phyloP scores from a whole-genome alignment of 1,140 invertebrate species.

The Heliconius hewitsoni region DNA sequence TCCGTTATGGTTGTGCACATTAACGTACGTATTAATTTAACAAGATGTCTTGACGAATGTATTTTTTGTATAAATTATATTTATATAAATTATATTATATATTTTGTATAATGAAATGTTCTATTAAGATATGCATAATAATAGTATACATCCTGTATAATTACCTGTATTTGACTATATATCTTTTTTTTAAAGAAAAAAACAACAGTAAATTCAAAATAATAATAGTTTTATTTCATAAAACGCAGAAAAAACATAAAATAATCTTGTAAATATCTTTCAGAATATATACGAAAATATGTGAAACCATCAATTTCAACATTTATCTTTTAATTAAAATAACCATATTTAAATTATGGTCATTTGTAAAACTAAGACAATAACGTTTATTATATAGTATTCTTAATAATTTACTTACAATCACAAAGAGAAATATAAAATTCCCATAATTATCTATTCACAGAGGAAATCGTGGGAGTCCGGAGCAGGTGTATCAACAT shows the following conservation, averaged over 20 bases:
- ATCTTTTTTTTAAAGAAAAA: too few relatives aligned
- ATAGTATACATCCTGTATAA: too few relatives aligned
- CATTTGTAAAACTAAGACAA: neutral
- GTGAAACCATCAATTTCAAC: neutral
- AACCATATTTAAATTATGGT: neutral
- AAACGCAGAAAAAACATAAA: too few relatives aligned
- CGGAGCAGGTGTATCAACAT: conserved; percentile 30
- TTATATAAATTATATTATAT: too few relatives aligned
- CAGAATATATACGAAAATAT: too few relatives aligned
- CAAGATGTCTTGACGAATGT: neutral
- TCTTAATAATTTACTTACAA: conserved; percentile 12
- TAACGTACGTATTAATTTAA: neutral
- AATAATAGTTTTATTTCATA: too few relatives aligned
- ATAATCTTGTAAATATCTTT: too few relatives aligned
- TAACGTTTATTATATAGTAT: conserved; percentile 20
- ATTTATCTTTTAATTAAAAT: neutral
- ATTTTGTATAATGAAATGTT: neutral
- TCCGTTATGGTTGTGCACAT: neutral
- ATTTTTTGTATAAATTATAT: neutral
- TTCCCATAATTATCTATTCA: conserved; percentile 40
- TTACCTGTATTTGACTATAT: too few relatives aligned
- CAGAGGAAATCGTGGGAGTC: conserved; percentile 37
- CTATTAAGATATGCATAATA: neutral
- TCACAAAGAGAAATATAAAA: conserved; percentile 16
- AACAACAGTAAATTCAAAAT: too few relatives aligned